Evolutionary conservation across 2,888 invertebrate species (phyloP).

Genomic region (Cerastoderma edule): DNA sequence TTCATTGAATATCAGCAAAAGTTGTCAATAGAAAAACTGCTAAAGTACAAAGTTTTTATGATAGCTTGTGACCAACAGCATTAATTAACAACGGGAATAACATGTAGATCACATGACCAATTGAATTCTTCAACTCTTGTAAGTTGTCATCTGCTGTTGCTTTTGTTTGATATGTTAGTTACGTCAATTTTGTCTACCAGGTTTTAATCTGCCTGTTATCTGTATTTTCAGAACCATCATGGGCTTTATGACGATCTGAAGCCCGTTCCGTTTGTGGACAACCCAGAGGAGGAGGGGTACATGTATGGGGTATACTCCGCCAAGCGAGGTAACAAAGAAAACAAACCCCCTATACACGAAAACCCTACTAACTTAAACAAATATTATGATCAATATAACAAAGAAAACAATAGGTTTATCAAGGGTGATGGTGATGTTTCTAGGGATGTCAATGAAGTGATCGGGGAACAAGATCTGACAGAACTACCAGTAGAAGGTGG

Average conservation of each 20-base stretch:
- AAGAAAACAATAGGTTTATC: slow-evolving; percentile 3
- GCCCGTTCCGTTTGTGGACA: slow-evolving; percentile 58
- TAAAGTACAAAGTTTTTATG: no score
- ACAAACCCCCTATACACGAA: slow-evolving; percentile 14
- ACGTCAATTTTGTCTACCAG: no score
- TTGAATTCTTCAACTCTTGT: no score
- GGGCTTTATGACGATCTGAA: slow-evolving; percentile 59
- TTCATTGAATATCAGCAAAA: no score
- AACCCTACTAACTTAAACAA: slow-evolving; percentile 32
- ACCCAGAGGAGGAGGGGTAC: slow-evolving; percentile 38
- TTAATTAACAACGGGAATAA: no score
- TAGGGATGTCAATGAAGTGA: slow-evolving; percentile 14
- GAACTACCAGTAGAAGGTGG: slow-evolving; percentile 53
- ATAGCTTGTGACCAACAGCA: no score
- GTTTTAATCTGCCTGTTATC: no score
- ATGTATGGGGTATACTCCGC: slow-evolving; percentile 38
- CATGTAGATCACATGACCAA: no score
- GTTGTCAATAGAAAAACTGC: no score
- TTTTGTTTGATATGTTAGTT: no score
- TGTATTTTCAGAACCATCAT: slow-evolving; percentile 53
- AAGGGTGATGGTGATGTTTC: slow-evolving; percentile 12
- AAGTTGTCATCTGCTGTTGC: no score
- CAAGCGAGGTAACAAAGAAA: slow-evolving; percentile 48
- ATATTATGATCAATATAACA: slow-evolving; percentile 53
- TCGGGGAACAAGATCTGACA: slow-evolving; percentile 21